Evolutionary conservation across 2,113 vertebrate species (phyloP), one percentile per base, ranked within the genome.

Genomic region (Mormoops blainvillei): DNA sequence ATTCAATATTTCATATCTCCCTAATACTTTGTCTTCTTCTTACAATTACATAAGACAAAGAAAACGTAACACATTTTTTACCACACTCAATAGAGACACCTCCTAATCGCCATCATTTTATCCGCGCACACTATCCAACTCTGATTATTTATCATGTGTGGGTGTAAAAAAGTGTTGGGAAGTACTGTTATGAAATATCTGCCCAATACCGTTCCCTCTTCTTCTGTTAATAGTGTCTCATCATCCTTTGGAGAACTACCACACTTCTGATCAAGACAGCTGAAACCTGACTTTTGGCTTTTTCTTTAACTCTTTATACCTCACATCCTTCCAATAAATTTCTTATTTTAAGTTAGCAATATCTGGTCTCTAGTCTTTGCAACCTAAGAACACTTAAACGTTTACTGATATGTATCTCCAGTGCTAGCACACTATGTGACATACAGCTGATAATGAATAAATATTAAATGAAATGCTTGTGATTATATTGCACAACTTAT

Each of bases 331-430:
- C 77, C 22, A 89, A 65, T 87, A 86, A 76, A 76, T 65, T 52
- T 56, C 54, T 74, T 68, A 54, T 85, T 95, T 91, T 92, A 70
- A 89, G 26, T 82, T 82, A n/a, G 52, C 22, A 92, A 70, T 90
- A 97, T 58, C 68, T 93, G n/a, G 16, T 86, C 80, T 93, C 52
- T 50, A 63, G 48, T 87, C 41, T 76, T 61, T 86, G 41, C 19
- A 95, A 65, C 19, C 45, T 85, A 92, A 85, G 31, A 91, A 84
- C 26, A 86, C n/a, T 84, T 63, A 54, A 91, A 84, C 33, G 82
- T 24, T 84, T 63, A 70, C 11, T 61, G 83, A 83, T 86, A 80
- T 3, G 24, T 50, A 85, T 70, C 22, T 74, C 12, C 63, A 82
- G 11, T 68, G 78, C 63, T 94, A 82, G 16, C 36, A 94, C 38